Evolutionary conservation across 2,113 vertebrate genomes (phyloP).

Genomic region (Procavia capensis): DNA sequence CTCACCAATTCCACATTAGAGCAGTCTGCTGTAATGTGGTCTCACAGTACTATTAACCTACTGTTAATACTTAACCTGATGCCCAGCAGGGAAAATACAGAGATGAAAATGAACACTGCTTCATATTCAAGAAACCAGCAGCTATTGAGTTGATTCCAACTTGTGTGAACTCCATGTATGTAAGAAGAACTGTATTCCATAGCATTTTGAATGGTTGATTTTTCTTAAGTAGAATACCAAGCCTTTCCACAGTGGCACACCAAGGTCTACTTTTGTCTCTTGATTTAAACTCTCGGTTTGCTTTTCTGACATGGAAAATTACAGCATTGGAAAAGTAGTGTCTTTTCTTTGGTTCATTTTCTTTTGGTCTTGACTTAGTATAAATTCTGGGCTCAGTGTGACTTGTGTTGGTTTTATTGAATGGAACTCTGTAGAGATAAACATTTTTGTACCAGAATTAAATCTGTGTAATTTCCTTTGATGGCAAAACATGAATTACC

Average conservation of each 20-base stretch:
- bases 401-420: constrained; percentile 53
- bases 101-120: background rate
- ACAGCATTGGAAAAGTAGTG: background rate
- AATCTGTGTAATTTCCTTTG: constrained; percentile 52
- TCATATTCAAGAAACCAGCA: background rate
- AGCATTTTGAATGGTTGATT: too few relatives aligned
- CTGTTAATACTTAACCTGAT: background rate
- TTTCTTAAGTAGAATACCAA: too few relatives aligned
- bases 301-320: constrained; percentile 20
- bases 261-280: background rate
- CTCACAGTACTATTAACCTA: background rate
- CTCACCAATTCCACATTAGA: background rate
- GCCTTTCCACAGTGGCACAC: background rate
- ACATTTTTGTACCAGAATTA: constrained; percentile 71
- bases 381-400: constrained; percentile 22
- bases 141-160: too few relatives aligned
- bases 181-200: background rate
- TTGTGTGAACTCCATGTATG: background rate
- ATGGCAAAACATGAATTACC: constrained; percentile 68
- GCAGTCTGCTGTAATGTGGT: background rate
- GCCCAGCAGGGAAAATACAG: background rate
- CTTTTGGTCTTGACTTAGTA: constrained; percentile 50
- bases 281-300: background rate
- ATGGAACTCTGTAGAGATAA: constrained; percentile 55
- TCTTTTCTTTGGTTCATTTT: constrained; percentile 43